Base-by-base conservation (phyloP, 2,797 vertebrate species). In the Telmatherina bonti region DNA sequence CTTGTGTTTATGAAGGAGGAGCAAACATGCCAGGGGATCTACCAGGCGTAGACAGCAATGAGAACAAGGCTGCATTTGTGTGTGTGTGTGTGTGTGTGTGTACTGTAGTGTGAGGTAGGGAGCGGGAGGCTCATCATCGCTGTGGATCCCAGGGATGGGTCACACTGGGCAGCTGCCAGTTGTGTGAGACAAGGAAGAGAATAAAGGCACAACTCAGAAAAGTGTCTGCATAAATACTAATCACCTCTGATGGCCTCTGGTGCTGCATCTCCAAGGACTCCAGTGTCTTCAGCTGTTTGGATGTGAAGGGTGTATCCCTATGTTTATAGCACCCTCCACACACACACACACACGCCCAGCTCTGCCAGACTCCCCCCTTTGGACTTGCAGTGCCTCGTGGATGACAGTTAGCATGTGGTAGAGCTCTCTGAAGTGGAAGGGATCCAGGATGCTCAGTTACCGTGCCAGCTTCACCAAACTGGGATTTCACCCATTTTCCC, bases 381-480 rank as follows among this genome's bases (percentile, higher is more conserved):
- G 86, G 90, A 89, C 84, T 82, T 54, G 74, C 83, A 62, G 79
- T 84, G 87, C 85, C 85, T 92, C 71, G 18, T 74, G 84, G 89
- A 91, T 93, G 94, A 94, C 94, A 93, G 92, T 90, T 88, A 93
- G 88, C 94, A 94, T 94, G 93, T 93, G 94, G 93, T 84, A 70
- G 84, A 79, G 87, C 91, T 90, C 87, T 90, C 87, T 87, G 91
- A 87, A 82, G 89, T 93, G 94, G 93, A 95, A 90, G 72, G 49
- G 68, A 79, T 93, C 94, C 94, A 95, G 90, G 84, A 92, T 64
- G 78, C 78, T 30, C 59, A 35, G 63, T 79, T 85, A 76, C 75
- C 54, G 74, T 92, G 93, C 93, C 93, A 94, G 84, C 78, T 80
- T 82, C 70, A 41, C 88, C 91, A 85, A 84, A 82, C 91, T 93